Base-by-base conservation (phyloP, 2,888 invertebrate genomes). In the Thera obeliscata region DNA sequence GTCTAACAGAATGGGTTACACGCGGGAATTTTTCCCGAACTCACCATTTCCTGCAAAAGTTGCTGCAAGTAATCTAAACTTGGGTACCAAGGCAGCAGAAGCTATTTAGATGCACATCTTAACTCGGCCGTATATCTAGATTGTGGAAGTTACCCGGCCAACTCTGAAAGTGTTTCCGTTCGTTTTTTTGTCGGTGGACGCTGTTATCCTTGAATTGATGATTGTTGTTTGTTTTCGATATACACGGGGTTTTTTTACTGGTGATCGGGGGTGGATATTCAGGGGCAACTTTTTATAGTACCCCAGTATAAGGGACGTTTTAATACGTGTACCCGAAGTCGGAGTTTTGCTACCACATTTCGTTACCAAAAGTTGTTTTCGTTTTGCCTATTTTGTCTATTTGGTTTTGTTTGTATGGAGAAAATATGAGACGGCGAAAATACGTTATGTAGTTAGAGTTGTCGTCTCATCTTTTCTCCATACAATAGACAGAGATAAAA, bases 31-130 rank as follows among this genome's bases (percentile, higher is more conserved):
- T 83, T 87, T 85, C 82, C 81, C 64, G 58, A 65, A 71, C 67
- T 66, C 57, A 50, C 66, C 66, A 35, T 61, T 64, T 63, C 69
- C 74, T 86, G 84, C 86, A 83, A 86, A 83, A 90, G 82, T 92
- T 90, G 87, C 86, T 87, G 92, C 90, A 92, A 93, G 93, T 93
- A 93, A 93, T 93, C 93, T 93, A 93, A 93, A 93, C 87, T 93
- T 93, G 88, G 91, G 89, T 91, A 88, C 88, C 89, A 88, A 81
- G 86, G 87, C 87, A 86, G 90, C 91, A 87, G 89, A 88, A 87
- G 92, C 93, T 91, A 92, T 93, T 93, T 93, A 93, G 93, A 93
- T 92, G 93, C 90, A 90, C 93, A 93, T 93, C 93, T 93, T 91
- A 93, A 93, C 92, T 90, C 86, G 83, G 81, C 87, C 88, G 90